phyloP scores from a whole-genome alignment of 2,888 invertebrate species.

The Rotaria socialis region DNA sequence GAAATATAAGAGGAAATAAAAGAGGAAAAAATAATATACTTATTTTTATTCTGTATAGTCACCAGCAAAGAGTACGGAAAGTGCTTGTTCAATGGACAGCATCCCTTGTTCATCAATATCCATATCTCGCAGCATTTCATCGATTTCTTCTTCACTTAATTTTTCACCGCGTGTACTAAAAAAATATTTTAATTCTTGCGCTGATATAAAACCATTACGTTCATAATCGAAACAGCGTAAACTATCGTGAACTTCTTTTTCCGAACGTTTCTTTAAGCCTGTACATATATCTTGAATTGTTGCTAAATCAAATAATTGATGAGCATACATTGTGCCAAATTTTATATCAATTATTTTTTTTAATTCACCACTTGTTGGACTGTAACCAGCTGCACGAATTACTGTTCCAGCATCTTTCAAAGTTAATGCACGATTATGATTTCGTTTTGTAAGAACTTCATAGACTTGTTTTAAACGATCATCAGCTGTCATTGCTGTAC shows the following conservation, averaged over 20 bases:
- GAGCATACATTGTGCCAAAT: constrained; percentile 15
- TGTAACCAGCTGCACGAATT: constrained; percentile 5
- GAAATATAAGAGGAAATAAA: too few relatives aligned
- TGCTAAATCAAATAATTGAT: constrained; percentile 10
- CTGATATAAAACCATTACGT: constrained; percentile 32
- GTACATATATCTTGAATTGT: not conserved
- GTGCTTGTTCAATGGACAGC: constrained; percentile 21
- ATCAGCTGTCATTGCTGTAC: not conserved
- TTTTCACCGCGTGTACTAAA: constrained; percentile 17
- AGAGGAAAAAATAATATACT: not conserved
- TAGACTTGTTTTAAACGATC: not conserved
- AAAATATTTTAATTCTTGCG: constrained; percentile 33
- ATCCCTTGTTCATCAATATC: constrained; percentile 33
- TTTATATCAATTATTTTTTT: constrained; percentile 22
- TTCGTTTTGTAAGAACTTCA: not conserved
- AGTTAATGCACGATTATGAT: not conserved
- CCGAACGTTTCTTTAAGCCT: constrained; percentile 30
- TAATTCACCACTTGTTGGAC: constrained; percentile 12
- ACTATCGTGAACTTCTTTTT: constrained; percentile 21
- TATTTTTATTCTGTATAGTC: not conserved
- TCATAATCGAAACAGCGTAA: constrained; percentile 36
- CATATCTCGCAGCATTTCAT: constrained; percentile 27
- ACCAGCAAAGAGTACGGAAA: constrained; percentile 5
- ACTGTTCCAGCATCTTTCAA: not conserved
- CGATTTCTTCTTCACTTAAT: constrained; percentile 34